A percentile compares a stretch with the other conserved stretches of the same genome.
phyloP scores from a whole-genome alignment of 1,140 invertebrate genomes.

The Bombyx mandarina region DNA sequence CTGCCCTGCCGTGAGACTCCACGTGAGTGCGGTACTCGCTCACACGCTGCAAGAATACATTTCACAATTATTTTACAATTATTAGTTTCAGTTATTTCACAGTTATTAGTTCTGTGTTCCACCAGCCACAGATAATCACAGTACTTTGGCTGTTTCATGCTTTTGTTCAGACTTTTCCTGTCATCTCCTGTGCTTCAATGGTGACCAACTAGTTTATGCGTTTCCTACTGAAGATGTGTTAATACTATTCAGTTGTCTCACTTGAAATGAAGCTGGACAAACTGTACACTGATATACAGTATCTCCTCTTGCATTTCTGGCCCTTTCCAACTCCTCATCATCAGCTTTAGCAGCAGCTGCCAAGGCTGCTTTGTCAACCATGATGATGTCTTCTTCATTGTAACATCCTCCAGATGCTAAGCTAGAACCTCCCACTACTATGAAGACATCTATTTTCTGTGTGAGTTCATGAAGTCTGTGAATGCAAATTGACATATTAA shows the following conservation, averaged over 20 bases:
- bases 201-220: too few relatives aligned
- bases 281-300: constrained; percentile 53
- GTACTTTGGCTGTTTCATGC: too few relatives aligned
- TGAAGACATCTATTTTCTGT: constrained; percentile 62
- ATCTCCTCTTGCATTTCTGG: constrained; percentile 48
- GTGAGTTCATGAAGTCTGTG: constrained; percentile 48
- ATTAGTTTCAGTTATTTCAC: too few relatives aligned
- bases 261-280: constrained; percentile 49
- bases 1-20: constrained; percentile 25
- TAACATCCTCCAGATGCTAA: constrained; percentile 37
- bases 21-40: constrained; percentile 39
- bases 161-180: too few relatives aligned
- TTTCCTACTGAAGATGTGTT: too few relatives aligned
- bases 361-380: constrained; percentile 50
- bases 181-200: too few relatives aligned
- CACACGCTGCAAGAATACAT: constrained; percentile 21
- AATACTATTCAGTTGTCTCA: constrained; percentile 6
- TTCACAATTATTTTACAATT: too few relatives aligned
- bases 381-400: constrained; percentile 59
- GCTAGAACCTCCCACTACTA: constrained; percentile 51
- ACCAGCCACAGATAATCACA: too few relatives aligned
- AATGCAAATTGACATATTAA: neutral
- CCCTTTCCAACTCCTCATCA: constrained; percentile 47
- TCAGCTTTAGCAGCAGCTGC: constrained; percentile 44
- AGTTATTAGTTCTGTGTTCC: too few relatives aligned